phyloP scores from a whole-genome alignment of 2,888 invertebrate species.

The Allacma fusca region DNA sequence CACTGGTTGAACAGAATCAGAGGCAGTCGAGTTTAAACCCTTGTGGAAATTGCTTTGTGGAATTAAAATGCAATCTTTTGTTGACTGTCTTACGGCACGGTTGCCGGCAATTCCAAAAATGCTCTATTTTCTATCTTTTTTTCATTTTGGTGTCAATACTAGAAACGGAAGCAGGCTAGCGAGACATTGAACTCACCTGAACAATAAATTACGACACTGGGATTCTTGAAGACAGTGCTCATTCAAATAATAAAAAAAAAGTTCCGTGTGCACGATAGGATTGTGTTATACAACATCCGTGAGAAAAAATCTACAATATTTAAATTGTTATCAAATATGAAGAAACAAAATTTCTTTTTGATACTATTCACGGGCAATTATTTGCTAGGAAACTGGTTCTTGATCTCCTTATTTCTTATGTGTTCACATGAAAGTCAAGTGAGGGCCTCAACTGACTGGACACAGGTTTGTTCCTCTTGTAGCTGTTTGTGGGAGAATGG shows the following conservation, averaged over 20 bases:
- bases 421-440: slow-evolving; percentile 14
- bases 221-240: background rate
- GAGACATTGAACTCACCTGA: background rate
- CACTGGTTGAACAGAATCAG: background rate
- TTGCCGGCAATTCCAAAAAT: slow-evolving; percentile 12
- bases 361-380: background rate
- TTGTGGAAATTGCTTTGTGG: background rate
- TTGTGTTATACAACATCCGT: background rate
- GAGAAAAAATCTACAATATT: too few species aligned
- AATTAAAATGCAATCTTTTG: background rate
- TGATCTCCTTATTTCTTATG: slow-evolving; percentile 19
- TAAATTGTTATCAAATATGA: background rate
- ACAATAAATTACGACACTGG: background rate
- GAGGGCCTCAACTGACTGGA: background rate
- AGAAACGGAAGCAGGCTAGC: background rate
- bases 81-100: background rate
- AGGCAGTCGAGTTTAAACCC: background rate
- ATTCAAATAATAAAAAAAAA: background rate
- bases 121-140: background rate
- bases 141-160: background rate
- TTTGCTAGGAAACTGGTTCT: background rate
- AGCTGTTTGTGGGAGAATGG: background rate
- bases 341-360: slow-evolving; percentile 19
- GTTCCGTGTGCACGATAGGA: background rate
- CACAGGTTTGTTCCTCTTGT: slow-evolving; percentile 5